These are phyloP conservation scores for Lathamus discolor DNA, from an alignment of 2,113 vertebrate genomes.

Conservation along the genomic window DNA sequence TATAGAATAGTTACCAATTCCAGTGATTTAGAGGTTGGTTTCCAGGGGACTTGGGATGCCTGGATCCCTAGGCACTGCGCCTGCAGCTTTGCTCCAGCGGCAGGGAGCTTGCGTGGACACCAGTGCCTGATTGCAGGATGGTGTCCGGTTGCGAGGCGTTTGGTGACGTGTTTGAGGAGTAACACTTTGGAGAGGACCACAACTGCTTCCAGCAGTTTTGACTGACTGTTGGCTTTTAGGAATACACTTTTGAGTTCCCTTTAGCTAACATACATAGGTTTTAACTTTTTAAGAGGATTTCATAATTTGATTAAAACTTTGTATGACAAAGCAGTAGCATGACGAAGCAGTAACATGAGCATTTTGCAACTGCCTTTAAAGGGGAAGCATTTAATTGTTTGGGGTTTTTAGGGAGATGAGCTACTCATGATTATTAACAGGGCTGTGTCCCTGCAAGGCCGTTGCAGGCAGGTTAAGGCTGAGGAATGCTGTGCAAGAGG, in stretches of 20 bases:
- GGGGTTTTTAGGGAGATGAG: slow-evolving; percentile 13
- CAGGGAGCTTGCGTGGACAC: neutral
- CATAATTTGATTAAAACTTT: neutral
- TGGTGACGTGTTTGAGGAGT: neutral
- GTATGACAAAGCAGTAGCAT: neutral
- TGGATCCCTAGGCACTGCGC: neutral
- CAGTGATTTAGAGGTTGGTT: neutral
- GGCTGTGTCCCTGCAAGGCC: slow-evolving; percentile 10
- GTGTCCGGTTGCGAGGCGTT: neutral
- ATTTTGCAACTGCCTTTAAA: neutral
- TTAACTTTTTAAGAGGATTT: neutral
- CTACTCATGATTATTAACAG: neutral
- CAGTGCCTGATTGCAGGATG: neutral
- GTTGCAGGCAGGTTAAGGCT: slow-evolving; percentile 19
- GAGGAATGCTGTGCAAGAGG: slow-evolving; percentile 28
- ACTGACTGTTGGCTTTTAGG: neutral
- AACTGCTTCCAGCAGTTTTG: neutral
- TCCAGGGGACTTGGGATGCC: slow-evolving; percentile 3
- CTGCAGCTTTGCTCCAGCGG: neutral
- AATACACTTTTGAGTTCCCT: neutral
- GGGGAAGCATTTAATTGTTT: slow-evolving; percentile 16
- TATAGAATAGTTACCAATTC: neutral
- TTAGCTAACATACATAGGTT: neutral
- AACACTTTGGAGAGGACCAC: neutral
- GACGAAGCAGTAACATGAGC: neutral